These are phyloP conservation scores for Seriola quinqueradiata DNA, from an alignment of 2,113 vertebrate genomes.

Conservation along the genomic window DNA sequence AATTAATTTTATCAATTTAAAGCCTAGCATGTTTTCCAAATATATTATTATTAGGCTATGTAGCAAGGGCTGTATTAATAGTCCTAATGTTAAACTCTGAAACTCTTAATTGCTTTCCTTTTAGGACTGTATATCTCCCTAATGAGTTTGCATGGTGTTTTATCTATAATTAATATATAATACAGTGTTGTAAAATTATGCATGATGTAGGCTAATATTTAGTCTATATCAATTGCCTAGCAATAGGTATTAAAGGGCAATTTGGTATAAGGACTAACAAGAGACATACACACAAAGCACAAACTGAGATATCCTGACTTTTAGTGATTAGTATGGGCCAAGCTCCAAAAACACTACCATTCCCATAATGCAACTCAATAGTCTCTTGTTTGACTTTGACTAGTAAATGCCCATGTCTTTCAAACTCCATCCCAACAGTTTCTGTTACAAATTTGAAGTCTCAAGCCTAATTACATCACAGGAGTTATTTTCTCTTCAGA, in stretches of 20 bases:
- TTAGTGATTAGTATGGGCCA: not conserved
- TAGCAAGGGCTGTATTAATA: not conserved
- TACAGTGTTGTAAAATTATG: not conserved
- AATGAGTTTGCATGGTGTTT: not conserved
- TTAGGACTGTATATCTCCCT: not conserved
- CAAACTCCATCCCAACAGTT: not conserved
- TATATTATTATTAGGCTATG: not conserved
- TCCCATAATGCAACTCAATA: slow-evolving; percentile 25
- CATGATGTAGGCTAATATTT: not conserved
- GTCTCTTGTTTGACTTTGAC: not conserved
- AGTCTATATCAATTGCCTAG: not conserved
- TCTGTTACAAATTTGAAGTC: too few relatives aligned
- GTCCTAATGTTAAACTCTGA: not conserved
- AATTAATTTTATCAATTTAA: not conserved
- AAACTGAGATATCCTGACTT: not conserved
- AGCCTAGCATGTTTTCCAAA: not conserved
- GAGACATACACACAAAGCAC: not conserved
- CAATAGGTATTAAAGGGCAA: not conserved
- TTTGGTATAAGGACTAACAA: not conserved
- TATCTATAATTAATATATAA: not conserved
- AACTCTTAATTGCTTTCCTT: not conserved
- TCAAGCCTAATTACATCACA: not conserved
- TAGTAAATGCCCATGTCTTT: not conserved
- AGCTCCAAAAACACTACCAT: not conserved
- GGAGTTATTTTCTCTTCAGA: not conserved